Conservation (phyloP, 2,113 vertebrate genomes). For the Gallinago media region DNA sequence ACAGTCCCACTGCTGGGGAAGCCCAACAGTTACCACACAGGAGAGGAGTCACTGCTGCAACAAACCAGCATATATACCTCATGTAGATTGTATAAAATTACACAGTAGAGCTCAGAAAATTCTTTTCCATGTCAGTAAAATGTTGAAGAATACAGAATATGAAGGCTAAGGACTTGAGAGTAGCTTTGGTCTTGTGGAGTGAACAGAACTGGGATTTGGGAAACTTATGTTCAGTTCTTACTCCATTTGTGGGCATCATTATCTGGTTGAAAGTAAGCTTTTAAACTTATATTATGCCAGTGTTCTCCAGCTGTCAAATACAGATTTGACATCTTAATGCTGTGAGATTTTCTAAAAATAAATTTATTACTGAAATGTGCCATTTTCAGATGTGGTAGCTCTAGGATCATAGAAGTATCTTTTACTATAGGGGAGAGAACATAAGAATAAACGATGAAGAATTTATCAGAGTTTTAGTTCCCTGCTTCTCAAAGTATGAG, state of each 20-base stretch:
- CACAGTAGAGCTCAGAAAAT: neutral
- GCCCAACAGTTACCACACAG: neutral
- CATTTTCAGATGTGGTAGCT: neutral
- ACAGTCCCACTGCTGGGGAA: fast-evolving
- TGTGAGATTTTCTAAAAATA: neutral
- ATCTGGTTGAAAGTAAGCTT: neutral
- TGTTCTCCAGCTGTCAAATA: neutral
- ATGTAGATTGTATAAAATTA: neutral
- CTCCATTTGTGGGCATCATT: neutral
- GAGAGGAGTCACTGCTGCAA: neutral
- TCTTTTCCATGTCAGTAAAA: neutral
- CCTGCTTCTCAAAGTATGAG: neutral
- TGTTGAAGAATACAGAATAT: neutral
- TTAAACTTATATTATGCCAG: neutral
- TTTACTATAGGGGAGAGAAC: neutral
- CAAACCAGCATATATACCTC: neutral
- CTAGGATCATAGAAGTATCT: neutral
- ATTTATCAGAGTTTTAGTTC: neutral
- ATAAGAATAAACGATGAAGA: neutral
- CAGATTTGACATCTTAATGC: neutral
- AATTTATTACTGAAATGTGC: neutral
- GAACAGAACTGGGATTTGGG: neutral
- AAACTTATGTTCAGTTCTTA: neutral
- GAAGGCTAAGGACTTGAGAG: neutral
- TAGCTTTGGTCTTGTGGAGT: neutral